Evolutionary conservation across 1,140 invertebrate species (phyloP), one percentile per base, ranked within the genome.

Genomic region (Lethrus apterus): DNA sequence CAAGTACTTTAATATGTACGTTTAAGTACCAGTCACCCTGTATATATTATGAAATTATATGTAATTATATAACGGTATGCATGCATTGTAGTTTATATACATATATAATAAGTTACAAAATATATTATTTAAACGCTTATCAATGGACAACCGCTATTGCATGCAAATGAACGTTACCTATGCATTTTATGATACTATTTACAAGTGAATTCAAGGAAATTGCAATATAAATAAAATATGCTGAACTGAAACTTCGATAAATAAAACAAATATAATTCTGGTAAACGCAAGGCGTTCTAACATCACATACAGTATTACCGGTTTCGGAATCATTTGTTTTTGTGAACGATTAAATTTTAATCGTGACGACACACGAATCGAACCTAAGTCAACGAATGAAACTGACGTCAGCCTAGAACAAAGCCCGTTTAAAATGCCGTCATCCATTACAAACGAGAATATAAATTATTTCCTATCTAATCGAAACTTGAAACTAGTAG

Each of bases 381-480:
- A 29, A 50, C 30, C 41, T 31, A 50, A 50, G 48, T 50, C 48
- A 50, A 50, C 48, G 41, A 44, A 44, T 50, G 20, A 38, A 50
- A 50, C 29, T 50, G 48, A 50, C 47, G 47, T 49, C 40, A 44
- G 38, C 48, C 43, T 43, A 36, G 50, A 48, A 47, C 50, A 47
- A 52, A 48, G 21, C 24, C 18, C 35, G 26, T 52, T 52, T 52
- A 48, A 52, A 52, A 52, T 52, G 50, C 48, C 50, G 45, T 11
- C 50, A 44, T 52, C 17, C 44, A 48, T 48, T 48, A 47, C 13
- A 24, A 33, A 52, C 21, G 32, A 44, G 40, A 14, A 20, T 23
- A 36, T 52, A 19, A 52, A 52, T 52, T 52, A 52, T 52, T 52
- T 44, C 40, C 50, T 29, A 47, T 23, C 50, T 46, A 52, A 52